Conservation (phyloP, 2,888 invertebrate species). For the Diogma glabrata region DNA sequence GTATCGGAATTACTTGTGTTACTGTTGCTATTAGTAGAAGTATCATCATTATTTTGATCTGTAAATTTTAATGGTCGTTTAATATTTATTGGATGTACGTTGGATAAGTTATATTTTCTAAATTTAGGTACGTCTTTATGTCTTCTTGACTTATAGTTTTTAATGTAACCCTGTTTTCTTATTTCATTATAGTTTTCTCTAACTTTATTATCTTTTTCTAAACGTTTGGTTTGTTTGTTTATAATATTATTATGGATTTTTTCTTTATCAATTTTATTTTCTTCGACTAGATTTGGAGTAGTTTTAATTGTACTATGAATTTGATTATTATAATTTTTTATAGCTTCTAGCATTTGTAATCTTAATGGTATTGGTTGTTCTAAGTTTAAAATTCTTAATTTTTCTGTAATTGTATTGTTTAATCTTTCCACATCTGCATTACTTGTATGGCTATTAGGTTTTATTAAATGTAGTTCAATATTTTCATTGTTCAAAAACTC, state of each 20-base stretch:
- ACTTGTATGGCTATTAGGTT: background rate
- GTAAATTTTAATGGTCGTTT: background rate
- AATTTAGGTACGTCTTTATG: background rate
- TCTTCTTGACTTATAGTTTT: background rate
- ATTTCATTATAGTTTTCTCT: background rate
- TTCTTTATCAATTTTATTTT: background rate
- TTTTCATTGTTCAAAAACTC: background rate
- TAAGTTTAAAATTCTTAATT: background rate
- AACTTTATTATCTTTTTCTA: background rate
- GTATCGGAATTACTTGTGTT: background rate
- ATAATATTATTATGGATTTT: background rate
- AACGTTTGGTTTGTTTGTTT: background rate
- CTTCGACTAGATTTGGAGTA: too few species aligned
- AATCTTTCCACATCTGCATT: background rate
- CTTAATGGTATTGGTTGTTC: background rate
- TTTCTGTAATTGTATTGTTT: slow-evolving; percentile 8
- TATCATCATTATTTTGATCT: background rate
- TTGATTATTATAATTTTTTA: background rate
- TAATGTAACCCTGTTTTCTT: background rate
- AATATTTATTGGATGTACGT: background rate
- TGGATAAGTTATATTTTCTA: background rate
- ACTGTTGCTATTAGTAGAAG: background rate
- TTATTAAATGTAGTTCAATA: background rate
- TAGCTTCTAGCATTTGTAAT: too few species aligned
- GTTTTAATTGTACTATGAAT: background rate